Evolutionary conservation across 2,113 vertebrate genomes (phyloP).

Genomic region (Triplophysa rosa): DNA sequence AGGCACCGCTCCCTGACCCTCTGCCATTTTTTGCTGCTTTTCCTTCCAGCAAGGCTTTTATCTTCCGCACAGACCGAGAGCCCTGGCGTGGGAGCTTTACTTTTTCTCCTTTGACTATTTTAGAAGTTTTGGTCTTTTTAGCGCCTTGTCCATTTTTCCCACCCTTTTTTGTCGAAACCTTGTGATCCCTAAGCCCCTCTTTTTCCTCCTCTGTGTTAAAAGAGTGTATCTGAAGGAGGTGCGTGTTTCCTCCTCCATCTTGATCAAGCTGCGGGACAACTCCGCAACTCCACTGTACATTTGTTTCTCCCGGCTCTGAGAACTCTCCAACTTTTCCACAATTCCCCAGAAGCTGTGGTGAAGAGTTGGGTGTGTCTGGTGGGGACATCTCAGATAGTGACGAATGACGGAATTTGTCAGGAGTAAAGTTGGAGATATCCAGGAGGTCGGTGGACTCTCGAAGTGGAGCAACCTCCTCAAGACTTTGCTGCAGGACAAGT

Average conservation of each 20-base stretch:
- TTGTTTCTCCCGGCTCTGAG: conserved; percentile 70
- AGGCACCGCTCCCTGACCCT: conserved; percentile 63
- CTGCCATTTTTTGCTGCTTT: conserved; percentile 82
- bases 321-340: conserved; percentile 76
- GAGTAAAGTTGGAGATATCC: conserved; percentile 99
- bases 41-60: conserved; percentile 82
- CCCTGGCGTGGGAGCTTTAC: conserved; percentile 87
- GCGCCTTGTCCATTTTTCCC: conserved; percentile 88
- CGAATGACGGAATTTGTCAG: conserved; percentile 97
- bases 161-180: conserved; percentile 87
- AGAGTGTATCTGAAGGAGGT: conserved; percentile 92
- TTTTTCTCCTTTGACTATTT: conserved; percentile 89
- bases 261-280: conserved; percentile 74
- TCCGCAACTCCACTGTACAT: conserved; percentile 88
- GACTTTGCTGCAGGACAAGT: conserved; percentile 95
- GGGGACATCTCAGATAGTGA: conserved; percentile 96
- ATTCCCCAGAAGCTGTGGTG: conserved; percentile 87
- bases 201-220: conserved; percentile 87
- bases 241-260: conserved; percentile 82
- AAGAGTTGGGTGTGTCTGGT: conserved; percentile 94
- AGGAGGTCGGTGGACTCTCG: conserved; percentile 96
- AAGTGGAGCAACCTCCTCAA: conserved; percentile 91
- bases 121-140: conserved; percentile 87
- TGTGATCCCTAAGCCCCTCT: conserved; percentile 75
- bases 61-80: conserved; percentile 88